Evolutionary conservation across 2,797 vertebrate genomes (phyloP).

Genomic region (Mormyrops attenuatus): DNA sequence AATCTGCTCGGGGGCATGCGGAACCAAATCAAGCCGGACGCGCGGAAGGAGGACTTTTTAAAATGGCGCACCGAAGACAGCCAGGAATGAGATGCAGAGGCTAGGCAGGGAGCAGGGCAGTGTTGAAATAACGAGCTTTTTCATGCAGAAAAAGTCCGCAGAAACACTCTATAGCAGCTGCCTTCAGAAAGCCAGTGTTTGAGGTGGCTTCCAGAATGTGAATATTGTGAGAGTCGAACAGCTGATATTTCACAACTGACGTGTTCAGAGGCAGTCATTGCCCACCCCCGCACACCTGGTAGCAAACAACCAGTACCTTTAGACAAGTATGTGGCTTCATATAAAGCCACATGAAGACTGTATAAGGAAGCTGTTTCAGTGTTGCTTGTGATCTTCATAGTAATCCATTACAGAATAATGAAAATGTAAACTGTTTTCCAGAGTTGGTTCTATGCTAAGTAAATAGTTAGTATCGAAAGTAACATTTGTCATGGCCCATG

Average conservation of each 20-base stretch:
- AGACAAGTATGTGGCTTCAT: constrained; percentile 50
- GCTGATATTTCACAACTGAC: constrained; percentile 26
- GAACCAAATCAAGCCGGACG: constrained; percentile 89
- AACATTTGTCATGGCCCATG: neutral
- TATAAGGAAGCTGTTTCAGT: constrained; percentile 16
- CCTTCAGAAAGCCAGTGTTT: constrained; percentile 39
- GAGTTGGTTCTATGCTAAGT: constrained; percentile 7
- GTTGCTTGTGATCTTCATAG: constrained; percentile 9
- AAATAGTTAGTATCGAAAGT: neutral
- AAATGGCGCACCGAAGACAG: constrained; percentile 83
- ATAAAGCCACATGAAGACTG: neutral
- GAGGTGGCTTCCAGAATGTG: constrained; percentile 35
- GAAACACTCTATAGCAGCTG: neutral
- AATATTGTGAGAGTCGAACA: neutral
- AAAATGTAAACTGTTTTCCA: neutral
- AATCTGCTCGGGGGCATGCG: constrained; percentile 86
- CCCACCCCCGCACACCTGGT: constrained; percentile 21
- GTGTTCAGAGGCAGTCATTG: constrained; percentile 17
- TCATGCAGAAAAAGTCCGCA: neutral
- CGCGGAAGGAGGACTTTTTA: constrained; percentile 81
- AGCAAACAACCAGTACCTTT: constrained; percentile 26
- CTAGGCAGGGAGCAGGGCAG: neutral
- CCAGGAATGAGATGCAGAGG: constrained; percentile 63
- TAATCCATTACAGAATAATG: constrained; percentile 5
- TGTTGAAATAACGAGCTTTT: neutral